Conservation (phyloP, 2,113 vertebrate genomes). For the Xenopus laevis region DNA sequence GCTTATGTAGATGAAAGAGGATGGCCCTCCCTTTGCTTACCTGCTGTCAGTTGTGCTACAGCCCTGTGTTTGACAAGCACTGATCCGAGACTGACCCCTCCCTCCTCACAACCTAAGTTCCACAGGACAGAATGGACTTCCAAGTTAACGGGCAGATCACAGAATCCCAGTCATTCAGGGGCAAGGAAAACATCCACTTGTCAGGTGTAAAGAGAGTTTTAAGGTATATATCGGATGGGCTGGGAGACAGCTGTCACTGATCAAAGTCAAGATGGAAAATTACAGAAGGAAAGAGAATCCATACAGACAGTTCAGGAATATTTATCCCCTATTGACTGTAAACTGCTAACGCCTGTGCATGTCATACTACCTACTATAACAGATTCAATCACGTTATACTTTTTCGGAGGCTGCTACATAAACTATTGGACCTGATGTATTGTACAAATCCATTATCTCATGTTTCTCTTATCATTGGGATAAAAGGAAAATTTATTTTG, state of each 20-base stretch:
- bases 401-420: no score
- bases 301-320: no score
- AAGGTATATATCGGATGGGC: background rate
- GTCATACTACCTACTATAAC: no score
- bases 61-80: conserved; percentile 33
- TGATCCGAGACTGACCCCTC: conserved; percentile 37
- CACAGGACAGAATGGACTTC: background rate
- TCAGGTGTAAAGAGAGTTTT: conserved; percentile 9
- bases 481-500: no score
- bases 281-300: background rate
- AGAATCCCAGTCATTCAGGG: conserved; percentile 11
- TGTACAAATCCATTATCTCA: no score
- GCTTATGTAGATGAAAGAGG: conserved; percentile 44
- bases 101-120: background rate
- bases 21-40: conserved; percentile 40
- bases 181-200: conserved; percentile 14
- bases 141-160: conserved; percentile 1
- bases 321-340: no score
- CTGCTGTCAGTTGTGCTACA: conserved; percentile 32
- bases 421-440: no score
- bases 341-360: no score
- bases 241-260: background rate
- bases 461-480: no score
- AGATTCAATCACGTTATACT: no score
- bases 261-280: conserved; percentile 4